Evolutionary conservation across 2,113 vertebrate genomes (phyloP), one percentile per base, ranked within the genome.

Genomic region (Montifringilla adamsi): DNA sequence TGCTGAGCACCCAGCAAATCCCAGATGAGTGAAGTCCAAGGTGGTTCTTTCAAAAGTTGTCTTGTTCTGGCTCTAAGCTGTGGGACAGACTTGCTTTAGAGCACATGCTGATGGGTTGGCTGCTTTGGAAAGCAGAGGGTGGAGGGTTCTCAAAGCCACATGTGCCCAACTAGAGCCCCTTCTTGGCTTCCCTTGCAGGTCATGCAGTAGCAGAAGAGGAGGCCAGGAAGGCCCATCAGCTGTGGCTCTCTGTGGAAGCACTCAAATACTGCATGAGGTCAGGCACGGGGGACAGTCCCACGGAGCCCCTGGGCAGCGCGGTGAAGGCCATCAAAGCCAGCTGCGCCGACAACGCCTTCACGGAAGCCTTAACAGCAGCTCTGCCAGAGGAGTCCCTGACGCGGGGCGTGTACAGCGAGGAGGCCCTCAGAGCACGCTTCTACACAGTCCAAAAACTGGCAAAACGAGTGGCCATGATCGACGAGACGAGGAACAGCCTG

Each of bases 201-300:
- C 99, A 99, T 1, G 98, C 98, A 2, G 94, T 96, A 10, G 99
- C 99, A 2, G 99, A 99, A 84, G 99, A 99, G 68, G 98, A 98
- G 87, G 99, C 99, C 30, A 98, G 98, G 49, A 99, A 98, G 95
- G 99, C 99, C 63, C 99, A 99, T 80, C 98, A 98, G 91, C 98
- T 99, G n/a, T 99, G 99, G 99, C 98, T 99, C 1, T 99, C 99
- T 0, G 98, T 99, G 15, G 99, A 99, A 95, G 99, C 99, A 0
- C 97, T 99, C 11, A 98, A 97, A 81, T 99, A 98, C 88, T 97
- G 98, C 62, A 92, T 99, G 92, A 98, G 97, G 92, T 99, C 98
- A 0, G 98, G 98, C 0, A 98, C 98, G 0, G 97, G 98, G 1
- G 98, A 98, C 0, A 62, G 66, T 8, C 98, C 99, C 88, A 99